Conservation (phyloP, 2,113 vertebrate species). For the Isichthys henryi region DNA sequence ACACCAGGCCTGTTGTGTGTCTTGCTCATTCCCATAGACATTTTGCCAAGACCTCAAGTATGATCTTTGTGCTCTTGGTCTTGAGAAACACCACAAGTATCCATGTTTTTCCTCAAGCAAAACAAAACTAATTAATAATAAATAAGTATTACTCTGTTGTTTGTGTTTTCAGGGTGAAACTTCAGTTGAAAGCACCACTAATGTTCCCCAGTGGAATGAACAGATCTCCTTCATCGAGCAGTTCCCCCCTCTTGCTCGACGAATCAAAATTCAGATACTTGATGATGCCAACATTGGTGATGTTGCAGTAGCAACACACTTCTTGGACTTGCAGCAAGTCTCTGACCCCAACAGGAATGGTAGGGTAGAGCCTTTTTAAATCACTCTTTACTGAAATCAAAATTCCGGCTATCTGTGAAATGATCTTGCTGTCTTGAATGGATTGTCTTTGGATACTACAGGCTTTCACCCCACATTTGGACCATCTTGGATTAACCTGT, state of each 20-base stretch:
- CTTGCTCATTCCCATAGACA: too few relatives aligned
- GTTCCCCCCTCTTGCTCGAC: conserved; percentile 78
- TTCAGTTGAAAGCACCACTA: conserved; percentile 63
- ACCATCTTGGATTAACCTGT: conserved; percentile 81
- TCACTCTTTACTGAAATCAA: not conserved
- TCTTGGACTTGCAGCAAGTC: conserved; percentile 80
- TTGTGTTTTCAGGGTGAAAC: conserved; percentile 74
- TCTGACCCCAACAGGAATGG: conserved; percentile 80
- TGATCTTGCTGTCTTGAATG: too few relatives aligned
- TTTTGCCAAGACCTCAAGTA: not conserved
- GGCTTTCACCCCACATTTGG: conserved; percentile 87
- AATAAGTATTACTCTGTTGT: not conserved
- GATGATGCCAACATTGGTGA: conserved; percentile 77
- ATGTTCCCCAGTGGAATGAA: conserved; percentile 77
- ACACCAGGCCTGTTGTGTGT: not conserved
- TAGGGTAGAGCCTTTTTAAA: conserved; percentile 34
- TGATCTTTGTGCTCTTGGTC: not conserved
- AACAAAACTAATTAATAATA: not conserved
- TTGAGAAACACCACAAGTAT: not conserved
- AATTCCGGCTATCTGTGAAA: not conserved
- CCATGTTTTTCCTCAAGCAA: not conserved
- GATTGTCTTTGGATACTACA: not conserved
- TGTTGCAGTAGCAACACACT: conserved; percentile 76
- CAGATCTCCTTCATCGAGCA: conserved; percentile 89
- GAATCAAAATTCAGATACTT: conserved; percentile 77